A percentile compares a stretch with the other conserved stretches of the same genome.
These are phyloP conservation scores for Camptogramma bilineatum DNA, from an alignment of 2,888 invertebrate genomes.

Conservation along the genomic window DNA sequence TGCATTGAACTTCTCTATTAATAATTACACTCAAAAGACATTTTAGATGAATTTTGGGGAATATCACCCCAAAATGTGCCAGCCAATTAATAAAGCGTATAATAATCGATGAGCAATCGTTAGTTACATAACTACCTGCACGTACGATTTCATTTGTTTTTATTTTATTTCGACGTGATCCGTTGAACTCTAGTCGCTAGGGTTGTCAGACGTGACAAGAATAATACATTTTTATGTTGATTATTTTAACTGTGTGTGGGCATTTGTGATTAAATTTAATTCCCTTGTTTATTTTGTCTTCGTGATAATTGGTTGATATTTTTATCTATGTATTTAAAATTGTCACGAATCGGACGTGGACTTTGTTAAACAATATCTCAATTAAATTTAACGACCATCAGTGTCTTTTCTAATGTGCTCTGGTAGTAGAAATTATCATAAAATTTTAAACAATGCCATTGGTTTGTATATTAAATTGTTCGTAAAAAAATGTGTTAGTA, in stretches of 20 bases:
- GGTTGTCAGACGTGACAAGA: constrained; percentile 26
- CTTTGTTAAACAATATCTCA: constrained; percentile 9
- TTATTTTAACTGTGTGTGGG: constrained; percentile 9
- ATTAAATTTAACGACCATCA: constrained; percentile 5
- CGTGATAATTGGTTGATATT: constrained; percentile 10
- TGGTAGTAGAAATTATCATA: too few relatives aligned
- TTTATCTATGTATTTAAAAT: constrained; percentile 1
- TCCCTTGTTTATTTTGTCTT: constrained; percentile 11
- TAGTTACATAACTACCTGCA: constrained; percentile 42
- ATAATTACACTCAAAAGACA: too few relatives aligned
- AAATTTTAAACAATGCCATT: too few relatives aligned
- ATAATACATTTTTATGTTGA: constrained; percentile 4
- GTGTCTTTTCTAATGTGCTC: neutral
- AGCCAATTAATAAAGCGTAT: neutral
- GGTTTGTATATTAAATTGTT: too few relatives aligned
- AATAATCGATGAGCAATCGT: neutral
- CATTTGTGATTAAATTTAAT: constrained; percentile 21
- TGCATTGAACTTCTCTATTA: too few relatives aligned
- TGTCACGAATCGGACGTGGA: constrained; percentile 3
- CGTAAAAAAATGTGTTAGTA: too few relatives aligned
- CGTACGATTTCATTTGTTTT: constrained; percentile 47
- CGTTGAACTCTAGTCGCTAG: constrained; percentile 30
- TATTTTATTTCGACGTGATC: constrained; percentile 46
- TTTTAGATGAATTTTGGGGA: too few relatives aligned
- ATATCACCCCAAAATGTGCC: neutral